Evolutionary conservation across 1,140 invertebrate species (phyloP), one percentile per base, ranked within the genome.

Genomic region (Diploscapter pachys): DNA sequence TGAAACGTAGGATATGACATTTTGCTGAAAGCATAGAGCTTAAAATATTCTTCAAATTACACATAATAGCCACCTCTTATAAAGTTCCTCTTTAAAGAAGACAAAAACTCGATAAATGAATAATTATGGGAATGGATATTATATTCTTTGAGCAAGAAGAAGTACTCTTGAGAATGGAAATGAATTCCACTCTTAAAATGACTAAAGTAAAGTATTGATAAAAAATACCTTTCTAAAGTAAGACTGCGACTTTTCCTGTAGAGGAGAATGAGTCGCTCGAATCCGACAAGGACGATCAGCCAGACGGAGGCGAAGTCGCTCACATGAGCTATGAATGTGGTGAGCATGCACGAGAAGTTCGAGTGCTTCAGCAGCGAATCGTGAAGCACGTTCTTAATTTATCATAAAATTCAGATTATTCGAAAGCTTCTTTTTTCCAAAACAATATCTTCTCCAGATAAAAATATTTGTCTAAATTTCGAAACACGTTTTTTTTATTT

Each of bases 241-340:
- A 74, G 59, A 51, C 65, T 64, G 4, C 73, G 9, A 62, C 54
- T 67, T 48, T 68, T 68, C 31, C 66, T 71, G 63, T 82, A 82
- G 6, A 82, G 73, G 31, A 82, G 72, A 6, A 78, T 71, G 4
- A 82, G 72, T 3, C 81, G 75, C 69, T 82, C 81, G 63, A 82
- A 79, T 9, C 81, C 81, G 62, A 82, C 81, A 9, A 81, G 61
- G 13, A 82, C 81, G 67, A 82, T 82, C 66, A 82, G 63, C 81
- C 81, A 82, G n/a, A 82, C 81, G 50, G 68, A 73, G 11, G 80
- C 66, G 62, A 82, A 82, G 67, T 82, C 81, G 61, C 82, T 83
- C 13, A 81, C 82, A 57, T 82, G 81, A n/a, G 80, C 77, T 71
- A 78, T 13, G 50, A 77, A 72, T 0, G 63, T 77, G 64, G 73